Evolutionary conservation across 2,888 invertebrate species (phyloP).

Genomic region (Phortica okadai): DNA sequence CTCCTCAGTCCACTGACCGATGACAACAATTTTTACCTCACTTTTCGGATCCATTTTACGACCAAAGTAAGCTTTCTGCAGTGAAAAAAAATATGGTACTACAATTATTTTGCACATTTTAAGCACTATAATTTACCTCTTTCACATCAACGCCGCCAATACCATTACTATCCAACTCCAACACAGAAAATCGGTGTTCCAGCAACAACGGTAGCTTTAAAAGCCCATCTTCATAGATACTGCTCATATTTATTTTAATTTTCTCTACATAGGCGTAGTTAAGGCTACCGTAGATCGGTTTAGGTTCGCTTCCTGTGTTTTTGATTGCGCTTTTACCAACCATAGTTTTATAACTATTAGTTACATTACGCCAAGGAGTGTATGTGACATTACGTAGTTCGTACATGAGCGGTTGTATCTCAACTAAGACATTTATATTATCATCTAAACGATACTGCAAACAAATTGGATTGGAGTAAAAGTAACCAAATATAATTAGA

Average conservation of each 20-base stretch:
- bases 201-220: slow-evolving; percentile 64
- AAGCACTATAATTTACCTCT: slow-evolving; percentile 48
- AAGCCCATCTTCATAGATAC: slow-evolving; percentile 48
- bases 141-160: slow-evolving; percentile 65
- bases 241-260: slow-evolving; percentile 61
- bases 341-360: slow-evolving; percentile 68
- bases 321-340: slow-evolving; percentile 62
- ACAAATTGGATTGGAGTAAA: slow-evolving; percentile 22
- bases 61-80: slow-evolving; percentile 68
- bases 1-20: slow-evolving; percentile 73
- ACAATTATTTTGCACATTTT: slow-evolving; percentile 2
- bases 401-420: slow-evolving; percentile 69
- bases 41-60: slow-evolving; percentile 68
- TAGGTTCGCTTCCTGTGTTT: slow-evolving; percentile 64
- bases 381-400: slow-evolving; percentile 70
- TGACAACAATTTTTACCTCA: slow-evolving; percentile 67
- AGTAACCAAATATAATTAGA: not conserved
- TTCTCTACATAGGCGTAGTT: slow-evolving; percentile 70
- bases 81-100: not conserved
- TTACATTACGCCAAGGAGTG: slow-evolving; percentile 69
- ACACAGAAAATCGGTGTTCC: slow-evolving; percentile 65
- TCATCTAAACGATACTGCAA: slow-evolving; percentile 67
- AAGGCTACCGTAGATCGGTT: slow-evolving; percentile 69
- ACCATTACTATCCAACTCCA: slow-evolving; percentile 65
- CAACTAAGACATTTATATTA: slow-evolving; percentile 70